A percentile compares a stretch with the other conserved stretches of the same genome.
Evolutionary conservation across 2,113 vertebrate genomes (phyloP).

Genomic region (Stercorarius parasiticus): DNA sequence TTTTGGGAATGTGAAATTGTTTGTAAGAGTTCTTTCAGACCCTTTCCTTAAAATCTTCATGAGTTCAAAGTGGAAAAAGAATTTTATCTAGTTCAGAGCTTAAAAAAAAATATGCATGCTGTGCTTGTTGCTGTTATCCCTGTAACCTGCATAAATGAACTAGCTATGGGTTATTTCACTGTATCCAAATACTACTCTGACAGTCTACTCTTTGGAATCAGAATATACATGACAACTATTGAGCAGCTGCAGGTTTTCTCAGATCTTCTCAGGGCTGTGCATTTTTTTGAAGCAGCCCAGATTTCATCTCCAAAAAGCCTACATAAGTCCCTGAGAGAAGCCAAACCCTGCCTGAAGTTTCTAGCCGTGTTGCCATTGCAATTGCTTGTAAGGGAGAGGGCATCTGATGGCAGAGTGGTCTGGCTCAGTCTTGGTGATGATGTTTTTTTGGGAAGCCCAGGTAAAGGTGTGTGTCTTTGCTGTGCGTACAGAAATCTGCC

Average conservation of each 20-base stretch:
- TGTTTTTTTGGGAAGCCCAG: background rate
- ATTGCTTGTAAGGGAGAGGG: background rate
- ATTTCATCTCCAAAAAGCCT: background rate
- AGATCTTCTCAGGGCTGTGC: background rate
- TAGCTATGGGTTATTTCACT: background rate
- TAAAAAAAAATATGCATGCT: background rate
- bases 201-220: background rate
- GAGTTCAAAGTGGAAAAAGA: background rate
- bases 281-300: background rate
- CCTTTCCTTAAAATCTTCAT: background rate
- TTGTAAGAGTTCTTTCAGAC: background rate
- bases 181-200: too few species aligned
- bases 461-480: background rate
- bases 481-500: background rate
- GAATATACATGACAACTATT: background rate
- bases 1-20: background rate
- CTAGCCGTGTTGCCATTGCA: background rate
- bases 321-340: fast-evolving
- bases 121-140: background rate
- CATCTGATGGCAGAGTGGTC: background rate
- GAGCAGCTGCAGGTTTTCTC: background rate
- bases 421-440: background rate
- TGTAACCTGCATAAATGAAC: background rate
- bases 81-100: background rate
- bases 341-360: background rate